Base-by-base conservation (phyloP, 2,888 invertebrate species). In the Drosophila kambysellisi region DNA sequence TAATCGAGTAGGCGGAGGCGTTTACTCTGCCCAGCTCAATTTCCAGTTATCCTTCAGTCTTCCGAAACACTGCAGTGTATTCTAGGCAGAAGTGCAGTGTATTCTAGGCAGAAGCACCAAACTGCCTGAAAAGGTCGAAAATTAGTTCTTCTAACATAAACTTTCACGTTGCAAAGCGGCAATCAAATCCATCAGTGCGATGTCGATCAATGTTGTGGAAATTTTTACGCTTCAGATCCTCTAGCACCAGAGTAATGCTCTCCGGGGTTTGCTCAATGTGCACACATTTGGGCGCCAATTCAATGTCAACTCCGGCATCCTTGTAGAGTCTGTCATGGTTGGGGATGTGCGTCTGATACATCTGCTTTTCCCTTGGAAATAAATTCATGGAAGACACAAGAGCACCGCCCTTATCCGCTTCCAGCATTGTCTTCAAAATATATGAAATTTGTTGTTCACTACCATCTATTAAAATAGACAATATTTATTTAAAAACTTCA, bases 341-440 rank as follows among this genome's bases (percentile, higher is more conserved):
- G 2, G 89, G 89, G 41, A 92, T 74, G 37, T 90, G 82, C 25
- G 56, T 57, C 57, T 79, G 57, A 58, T 92, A 92, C 89, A 91
- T 91, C 37, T 84, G 60, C 7, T 66, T 81, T 58, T 92, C 92
- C 52, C 89, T 91, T 20, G 91, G 92, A 52, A 92, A 92, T 0
- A 92, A 41, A 17, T 84, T 81, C 85, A 91, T 82, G 4, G 71
- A 56, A 37, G 66, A 63, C 0, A 92, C 60, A 3, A 86, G 12
- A 2, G 76, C 74, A 0, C 82, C 79, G 4, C 77, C 79, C 33
- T 74, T 77, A 11, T 60, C 63, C 0, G 63, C 46, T 8, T 88
- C 83, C 17, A 92, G 66, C 41, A 76, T 75, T 0, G 91, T 91
- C 64, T 92, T 92, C 0, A 92, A 54, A 48, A 92, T 92, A 39